phyloP scores from a whole-genome alignment of 1,140 invertebrate genomes.

The Dreissena rostriformis region DNA sequence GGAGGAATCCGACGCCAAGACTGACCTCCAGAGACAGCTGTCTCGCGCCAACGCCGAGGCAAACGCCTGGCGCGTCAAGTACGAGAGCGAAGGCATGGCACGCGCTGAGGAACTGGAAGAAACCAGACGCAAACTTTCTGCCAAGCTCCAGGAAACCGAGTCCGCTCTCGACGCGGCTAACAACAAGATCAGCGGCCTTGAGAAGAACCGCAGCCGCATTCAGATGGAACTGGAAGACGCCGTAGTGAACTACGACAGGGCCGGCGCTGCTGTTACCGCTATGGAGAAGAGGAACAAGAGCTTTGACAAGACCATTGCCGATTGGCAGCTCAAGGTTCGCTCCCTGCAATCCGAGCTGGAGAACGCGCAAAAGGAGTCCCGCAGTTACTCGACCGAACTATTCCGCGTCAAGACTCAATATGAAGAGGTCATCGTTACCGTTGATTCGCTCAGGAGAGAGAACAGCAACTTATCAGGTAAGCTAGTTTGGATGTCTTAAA shows the following conservation, averaged over 20 bases:
- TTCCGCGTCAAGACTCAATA: conserved; percentile 99
- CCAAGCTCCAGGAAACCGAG: conserved; percentile 97
- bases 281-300: conserved; percentile 99
- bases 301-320: conserved; percentile 99
- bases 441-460: conserved; percentile 98
- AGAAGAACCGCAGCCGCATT: conserved; percentile 98
- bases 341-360: conserved; percentile 98
- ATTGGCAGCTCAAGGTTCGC: conserved; percentile 99
- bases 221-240: conserved; percentile 99
- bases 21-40: conserved; percentile 93
- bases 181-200: conserved; percentile 96
- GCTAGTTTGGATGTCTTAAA: conserved; percentile 1
- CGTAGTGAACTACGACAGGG: conserved; percentile 98
- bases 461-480: conserved; percentile 98
- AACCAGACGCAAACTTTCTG: conserved; percentile 96
- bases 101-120: conserved; percentile 99
- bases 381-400: conserved; percentile 99
- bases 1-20: conserved; percentile 91
- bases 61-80: conserved; percentile 97
- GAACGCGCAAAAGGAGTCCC: conserved; percentile 98
- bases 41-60: conserved; percentile 96
- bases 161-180: conserved; percentile 94
- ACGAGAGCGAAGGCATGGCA: conserved; percentile 97
- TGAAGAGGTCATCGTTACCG: conserved; percentile 97
- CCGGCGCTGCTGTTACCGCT: conserved; percentile 95